A percentile compares a stretch with the other conserved stretches of the same genome.
Conservation (phyloP, 2,797 vertebrate species). For the Siniperca scherzeri region DNA sequence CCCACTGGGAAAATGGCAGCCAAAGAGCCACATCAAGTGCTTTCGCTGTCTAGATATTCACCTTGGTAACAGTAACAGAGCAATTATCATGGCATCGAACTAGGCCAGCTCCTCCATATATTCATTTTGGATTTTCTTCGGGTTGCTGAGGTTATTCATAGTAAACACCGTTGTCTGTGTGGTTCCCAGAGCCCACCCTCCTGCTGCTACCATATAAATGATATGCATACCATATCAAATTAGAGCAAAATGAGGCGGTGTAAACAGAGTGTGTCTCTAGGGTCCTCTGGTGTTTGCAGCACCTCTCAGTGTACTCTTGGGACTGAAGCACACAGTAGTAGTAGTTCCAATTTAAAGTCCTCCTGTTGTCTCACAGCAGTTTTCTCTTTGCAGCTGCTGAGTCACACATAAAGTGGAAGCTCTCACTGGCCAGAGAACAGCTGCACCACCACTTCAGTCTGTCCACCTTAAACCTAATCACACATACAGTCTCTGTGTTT, state of each 20-base stretch:
- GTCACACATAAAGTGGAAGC: slow-evolving; percentile 25
- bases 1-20: slow-evolving; percentile 44
- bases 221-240: slow-evolving; percentile 59
- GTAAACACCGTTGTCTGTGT: slow-evolving; percentile 47
- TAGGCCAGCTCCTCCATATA: slow-evolving; percentile 3
- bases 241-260: slow-evolving; percentile 44
- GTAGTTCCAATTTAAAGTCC: slow-evolving; percentile 5
- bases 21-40: slow-evolving; percentile 24
- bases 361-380: slow-evolving; percentile 15
- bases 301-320: slow-evolving; percentile 12
- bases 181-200: slow-evolving; percentile 34
- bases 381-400: slow-evolving; percentile 40
- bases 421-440: slow-evolving; percentile 25
- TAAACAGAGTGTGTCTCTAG: slow-evolving; percentile 77
- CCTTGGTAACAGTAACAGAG: slow-evolving; percentile 48
- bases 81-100: slow-evolving; percentile 4
- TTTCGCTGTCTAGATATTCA: slow-evolving; percentile 37
- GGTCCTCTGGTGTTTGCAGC: slow-evolving; percentile 45
- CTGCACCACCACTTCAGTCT: background rate
- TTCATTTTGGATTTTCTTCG: slow-evolving; percentile 32
- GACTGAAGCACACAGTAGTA: background rate
- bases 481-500: background rate
- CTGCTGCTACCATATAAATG: slow-evolving; percentile 30
- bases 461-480: background rate
- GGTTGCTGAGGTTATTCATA: slow-evolving; percentile 46